These are phyloP conservation scores for Strigamia maritima DNA, from an alignment of 2,888 invertebrate genomes.

Conservation along the genomic window DNA sequence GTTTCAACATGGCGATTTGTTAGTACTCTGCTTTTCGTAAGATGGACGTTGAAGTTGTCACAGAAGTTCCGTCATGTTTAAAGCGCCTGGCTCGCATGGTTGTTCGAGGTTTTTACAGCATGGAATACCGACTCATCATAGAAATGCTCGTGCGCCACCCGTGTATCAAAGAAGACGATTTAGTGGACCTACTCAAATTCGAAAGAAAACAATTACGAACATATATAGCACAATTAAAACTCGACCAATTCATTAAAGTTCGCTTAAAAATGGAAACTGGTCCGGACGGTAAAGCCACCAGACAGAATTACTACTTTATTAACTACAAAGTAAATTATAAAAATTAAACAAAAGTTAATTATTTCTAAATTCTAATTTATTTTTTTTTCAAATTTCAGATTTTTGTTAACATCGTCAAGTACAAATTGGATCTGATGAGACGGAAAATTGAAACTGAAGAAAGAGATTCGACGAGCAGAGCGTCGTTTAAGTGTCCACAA, in stretches of 20 bases:
- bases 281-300: conserved; percentile 87
- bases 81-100: conserved; percentile 84
- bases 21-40: too few relatives aligned
- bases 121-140: conserved; percentile 89
- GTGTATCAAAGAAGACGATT: conserved; percentile 63
- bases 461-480: conserved; percentile 87
- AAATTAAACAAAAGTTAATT: background rate
- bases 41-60: conserved; percentile 53
- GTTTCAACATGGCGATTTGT: too few relatives aligned
- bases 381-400: too few relatives aligned
- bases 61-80: conserved; percentile 88
- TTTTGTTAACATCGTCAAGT: conserved; percentile 96
- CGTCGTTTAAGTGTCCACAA: conserved; percentile 88
- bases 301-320: conserved; percentile 95
- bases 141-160: conserved; percentile 95
- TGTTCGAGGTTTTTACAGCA: conserved; percentile 86
- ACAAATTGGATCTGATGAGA: conserved; percentile 92
- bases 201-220: conserved; percentile 79
- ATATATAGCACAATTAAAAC: conserved; percentile 77
- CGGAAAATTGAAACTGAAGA: conserved; percentile 94
- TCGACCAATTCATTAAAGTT: conserved; percentile 90
- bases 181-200: conserved; percentile 83
- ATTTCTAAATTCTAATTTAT: too few relatives aligned
- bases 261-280: conserved; percentile 93
- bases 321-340: conserved; percentile 82